Conservation (phyloP, 2,888 invertebrate genomes). For the Apodemia zela region DNA sequence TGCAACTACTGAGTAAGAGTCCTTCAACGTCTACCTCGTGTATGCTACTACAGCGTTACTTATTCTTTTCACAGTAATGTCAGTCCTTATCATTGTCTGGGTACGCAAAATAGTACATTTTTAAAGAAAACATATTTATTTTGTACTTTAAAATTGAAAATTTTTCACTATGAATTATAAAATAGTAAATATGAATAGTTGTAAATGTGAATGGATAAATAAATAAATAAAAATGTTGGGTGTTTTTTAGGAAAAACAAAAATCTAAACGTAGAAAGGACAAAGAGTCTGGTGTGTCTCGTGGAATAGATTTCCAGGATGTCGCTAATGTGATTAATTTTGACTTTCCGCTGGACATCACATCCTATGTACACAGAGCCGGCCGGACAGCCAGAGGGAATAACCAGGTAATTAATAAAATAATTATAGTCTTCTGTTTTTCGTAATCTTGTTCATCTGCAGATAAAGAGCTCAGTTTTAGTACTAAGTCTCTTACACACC, state of each 20-base stretch:
- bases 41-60: too few relatives aligned
- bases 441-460: too few relatives aligned
- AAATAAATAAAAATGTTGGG: background rate
- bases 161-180: too few relatives aligned
- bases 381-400: slow-evolving; percentile 92
- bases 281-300: slow-evolving; percentile 97
- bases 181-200: too few relatives aligned
- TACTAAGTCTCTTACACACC: too few relatives aligned
- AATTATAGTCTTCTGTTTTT: too few relatives aligned
- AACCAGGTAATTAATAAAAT: slow-evolving; percentile 81
- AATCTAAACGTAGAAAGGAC: slow-evolving; percentile 85
- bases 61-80: too few relatives aligned
- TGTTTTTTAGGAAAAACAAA: slow-evolving; percentile 39
- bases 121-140: slow-evolving; percentile 19
- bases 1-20: too few relatives aligned
- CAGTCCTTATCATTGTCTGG: background rate
- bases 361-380: slow-evolving; percentile 97
- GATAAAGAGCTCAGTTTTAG: too few relatives aligned
- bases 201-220: too few relatives aligned
- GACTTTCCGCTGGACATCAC: slow-evolving; percentile 95
- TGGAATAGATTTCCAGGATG: slow-evolving; percentile 98
- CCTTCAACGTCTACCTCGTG: too few relatives aligned
- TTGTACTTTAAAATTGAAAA: slow-evolving; percentile 30
- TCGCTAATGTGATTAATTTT: slow-evolving; percentile 98
- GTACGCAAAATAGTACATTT: too few relatives aligned